Conservation (phyloP, 2,888 invertebrate genomes). For the Epinotia demarniana region DNA sequence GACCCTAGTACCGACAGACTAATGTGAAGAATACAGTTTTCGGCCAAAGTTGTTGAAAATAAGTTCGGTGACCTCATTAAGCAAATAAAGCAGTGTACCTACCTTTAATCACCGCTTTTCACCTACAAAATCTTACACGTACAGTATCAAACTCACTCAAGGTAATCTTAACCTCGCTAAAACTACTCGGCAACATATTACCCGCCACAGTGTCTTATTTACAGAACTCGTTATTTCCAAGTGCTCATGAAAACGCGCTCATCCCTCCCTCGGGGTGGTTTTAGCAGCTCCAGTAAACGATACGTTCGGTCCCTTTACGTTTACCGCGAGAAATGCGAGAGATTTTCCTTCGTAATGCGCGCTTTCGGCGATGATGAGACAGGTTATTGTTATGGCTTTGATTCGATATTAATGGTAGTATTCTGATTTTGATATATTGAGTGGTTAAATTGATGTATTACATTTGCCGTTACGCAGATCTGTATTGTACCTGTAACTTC, state of each 20-base stretch:
- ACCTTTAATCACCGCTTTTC: no score
- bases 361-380: constrained; percentile 26
- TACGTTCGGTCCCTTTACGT: constrained; percentile 56
- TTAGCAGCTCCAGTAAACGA: constrained; percentile 57
- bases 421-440: neutral
- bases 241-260: constrained; percentile 64
- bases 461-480: neutral
- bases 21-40: no score
- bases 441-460: neutral
- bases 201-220: constrained; percentile 45
- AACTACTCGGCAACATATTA: constrained; percentile 26
- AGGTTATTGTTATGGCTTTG: constrained; percentile 30
- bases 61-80: no score
- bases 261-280: constrained; percentile 56
- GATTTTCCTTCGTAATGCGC: constrained; percentile 23
- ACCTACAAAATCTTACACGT: neutral
- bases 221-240: constrained; percentile 47
- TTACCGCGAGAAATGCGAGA: constrained; percentile 26
- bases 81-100: no score
- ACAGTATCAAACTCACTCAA: constrained; percentile 4
- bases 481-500: no score
- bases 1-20: no score
- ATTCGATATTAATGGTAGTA: constrained; percentile 22
- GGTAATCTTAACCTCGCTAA: constrained; percentile 13
- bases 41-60: no score